These are phyloP conservation scores for Zaprionus gabonicus DNA, from an alignment of 1,140 invertebrate genomes.

Conservation along the genomic window DNA sequence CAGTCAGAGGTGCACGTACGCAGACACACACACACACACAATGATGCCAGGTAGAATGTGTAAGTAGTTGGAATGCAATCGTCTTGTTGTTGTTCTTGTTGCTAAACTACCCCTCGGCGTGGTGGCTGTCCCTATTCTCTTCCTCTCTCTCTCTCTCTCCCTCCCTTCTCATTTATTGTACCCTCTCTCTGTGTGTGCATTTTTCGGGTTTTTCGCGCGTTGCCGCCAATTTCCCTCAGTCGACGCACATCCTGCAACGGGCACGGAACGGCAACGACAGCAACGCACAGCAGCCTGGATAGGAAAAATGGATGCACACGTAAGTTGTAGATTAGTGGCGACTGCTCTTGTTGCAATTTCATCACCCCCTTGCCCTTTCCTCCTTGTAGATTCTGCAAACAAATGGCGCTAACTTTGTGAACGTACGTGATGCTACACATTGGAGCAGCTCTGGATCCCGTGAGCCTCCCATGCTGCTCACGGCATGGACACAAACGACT, in stretches of 20 bases:
- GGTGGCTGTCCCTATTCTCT: neutral
- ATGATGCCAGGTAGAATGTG: constrained; percentile 49
- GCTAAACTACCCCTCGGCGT: constrained; percentile 53
- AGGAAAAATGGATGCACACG: constrained; percentile 54
- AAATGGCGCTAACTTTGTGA: constrained; percentile 40
- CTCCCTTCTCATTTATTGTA: neutral
- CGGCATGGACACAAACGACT: constrained; percentile 75
- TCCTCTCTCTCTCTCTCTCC: neutral
- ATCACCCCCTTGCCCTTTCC: neutral
- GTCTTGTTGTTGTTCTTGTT: constrained; percentile 9
- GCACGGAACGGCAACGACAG: constrained; percentile 18
- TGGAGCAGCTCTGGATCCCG: constrained; percentile 10
- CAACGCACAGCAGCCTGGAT: constrained; percentile 16
- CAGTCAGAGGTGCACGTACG: neutral
- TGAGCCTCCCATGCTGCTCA: constrained; percentile 51
- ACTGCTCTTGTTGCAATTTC: too few relatives aligned
- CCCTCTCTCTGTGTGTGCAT: constrained; percentile 29
- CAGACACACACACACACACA: neutral
- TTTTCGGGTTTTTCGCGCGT: constrained; percentile 54
- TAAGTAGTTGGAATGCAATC: constrained; percentile 65
- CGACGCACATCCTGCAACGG: constrained; percentile 46
- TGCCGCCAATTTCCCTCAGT: constrained; percentile 71
- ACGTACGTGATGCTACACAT: constrained; percentile 18
- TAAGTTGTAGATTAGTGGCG: constrained; percentile 29
- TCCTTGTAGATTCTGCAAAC: constrained; percentile 29